Evolutionary conservation across 1,140 invertebrate species (phyloP), one percentile per base, ranked within the genome.

Genomic region (Caerostris extrusa): DNA sequence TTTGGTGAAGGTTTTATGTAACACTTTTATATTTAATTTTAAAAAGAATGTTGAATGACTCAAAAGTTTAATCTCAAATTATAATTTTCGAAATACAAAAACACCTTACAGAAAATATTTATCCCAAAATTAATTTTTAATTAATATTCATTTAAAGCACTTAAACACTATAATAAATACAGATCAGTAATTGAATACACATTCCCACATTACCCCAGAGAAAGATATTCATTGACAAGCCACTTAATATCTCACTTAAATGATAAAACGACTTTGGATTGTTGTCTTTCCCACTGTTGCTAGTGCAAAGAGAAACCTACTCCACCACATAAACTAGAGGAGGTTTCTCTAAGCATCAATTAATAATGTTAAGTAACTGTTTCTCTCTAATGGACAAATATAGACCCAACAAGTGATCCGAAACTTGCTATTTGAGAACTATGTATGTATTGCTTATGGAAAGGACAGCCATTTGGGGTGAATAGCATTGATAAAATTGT

Each of bases 201-300:
- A 77, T 77, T 77, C 10, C 8, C 71, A 12, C 5, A 77, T 8
- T 77, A 12, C 71, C 12, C 34, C 19, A 12, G 3, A 34, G 71
- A 77, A 77, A 77, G 71, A 4, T 77, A 50, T 77, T 12, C 53
- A 77, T 77, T 77, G 71, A 77, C 71, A 77, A 77, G 71, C 71
- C 71, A 77, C 19, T 77, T 77, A 67, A 77, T 77, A 77, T 77
- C 71, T 53, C 50, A 34, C 71, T 77, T 77, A 34, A 77, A 77
- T 77, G 71, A 77, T 77, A 77, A n/a, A 77, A 77, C 71, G 71
- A 77, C 71, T 77, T 77, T 77, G 71, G 71, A 77, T 10, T 77
- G 71, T 12, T 77, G 71, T 77, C 71, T 77, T 77, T 77, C 71
- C 71, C 71, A 77, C 71, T 53, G 71, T 77, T 77, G 50, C 19